Base-by-base conservation (phyloP, 2,888 invertebrate species). In the Megaustenia siamemsis region DNA sequence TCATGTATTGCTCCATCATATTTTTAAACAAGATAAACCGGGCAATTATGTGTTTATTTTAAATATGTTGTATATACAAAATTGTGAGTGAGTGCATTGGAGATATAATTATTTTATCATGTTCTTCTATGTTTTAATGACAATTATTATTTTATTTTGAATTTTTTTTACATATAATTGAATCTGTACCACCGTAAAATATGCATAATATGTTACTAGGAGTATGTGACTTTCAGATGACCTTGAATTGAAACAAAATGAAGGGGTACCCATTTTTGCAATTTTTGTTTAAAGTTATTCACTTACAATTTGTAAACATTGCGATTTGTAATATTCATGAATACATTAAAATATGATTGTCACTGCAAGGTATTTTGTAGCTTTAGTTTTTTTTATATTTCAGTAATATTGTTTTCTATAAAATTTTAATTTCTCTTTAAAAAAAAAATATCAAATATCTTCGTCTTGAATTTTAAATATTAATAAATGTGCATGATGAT, bases 201-300 rank as follows among this genome's bases (percentile, higher is more conserved):
- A 86, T 86, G 66, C 75, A 66, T 86, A 69, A 86, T 87, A 88
- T 49, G 75, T n/a, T 63, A 84, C 83, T 71, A 76, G 56, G 77
- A 32, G 66, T 49, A 56, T 82, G 43, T 90, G 88, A 86, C 89
- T 90, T 90, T 89, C 86, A 88, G 84, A 86, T 91, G 89, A 89
- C 88, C 90, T 88, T 89, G 88, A 86, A 84, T 82, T 88, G 86
- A 87, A 81, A 56, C 85, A 86, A 68, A 88, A 91, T 88, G 86
- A 81, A 84, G 82, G 83, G 88, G 91, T 90, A 90, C 92, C 92
- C 92, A 89, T 91, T 91, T 92, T 92, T 87, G 89, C 87, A 90
- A 91, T 87, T 90, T 92, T 68, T 75, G 43, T 21, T 66, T 35
- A 68, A 63, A 60, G n/a, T 38, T 76, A 6, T 24, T 35, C 56